These are phyloP conservation scores for Coleophora flavipennella DNA, from an alignment of 2,888 invertebrate species.

Conservation along the genomic window DNA sequence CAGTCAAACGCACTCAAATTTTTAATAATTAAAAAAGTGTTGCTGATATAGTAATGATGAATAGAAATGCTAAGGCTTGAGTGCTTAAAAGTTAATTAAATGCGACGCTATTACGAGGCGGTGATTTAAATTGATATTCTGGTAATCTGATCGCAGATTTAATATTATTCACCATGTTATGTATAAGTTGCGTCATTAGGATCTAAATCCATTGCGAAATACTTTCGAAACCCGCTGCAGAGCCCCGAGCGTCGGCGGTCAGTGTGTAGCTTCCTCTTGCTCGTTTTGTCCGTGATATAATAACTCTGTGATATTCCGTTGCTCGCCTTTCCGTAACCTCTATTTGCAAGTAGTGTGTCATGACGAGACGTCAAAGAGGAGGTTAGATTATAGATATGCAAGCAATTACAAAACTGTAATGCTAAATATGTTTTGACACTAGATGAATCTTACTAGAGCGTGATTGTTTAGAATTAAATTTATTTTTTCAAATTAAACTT, in stretches of 20 bases:
- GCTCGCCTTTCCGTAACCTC: conserved; percentile 1
- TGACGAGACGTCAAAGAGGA: background rate
- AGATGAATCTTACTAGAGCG: too few species aligned
- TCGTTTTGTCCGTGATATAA: conserved; percentile 10
- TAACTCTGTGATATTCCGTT: conserved; percentile 7
- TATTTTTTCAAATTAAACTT: too few species aligned
- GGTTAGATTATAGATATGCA: background rate
- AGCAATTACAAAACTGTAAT: too few species aligned
- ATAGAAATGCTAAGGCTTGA: too few species aligned
- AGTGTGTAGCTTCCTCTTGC: conserved; percentile 9
- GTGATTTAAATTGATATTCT: too few species aligned
- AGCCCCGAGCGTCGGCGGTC: conserved; percentile 1
- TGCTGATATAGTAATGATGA: too few species aligned
- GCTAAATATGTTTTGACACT: too few species aligned
- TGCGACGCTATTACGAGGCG: too few species aligned
- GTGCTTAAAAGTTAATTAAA: too few species aligned
- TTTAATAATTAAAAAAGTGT: too few species aligned
- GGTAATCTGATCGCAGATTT: background rate
- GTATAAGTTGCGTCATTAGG: conserved; percentile 12
- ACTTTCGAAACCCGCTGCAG: conserved; percentile 7
- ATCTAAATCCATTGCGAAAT: conserved; percentile 13
- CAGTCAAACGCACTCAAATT: too few species aligned
- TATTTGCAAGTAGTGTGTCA: background rate
- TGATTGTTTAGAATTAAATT: too few species aligned
- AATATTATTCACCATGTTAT: conserved; percentile 9